phyloP scores from a whole-genome alignment of 2,797 vertebrate species.

The Euphonia xanthogaster region DNA sequence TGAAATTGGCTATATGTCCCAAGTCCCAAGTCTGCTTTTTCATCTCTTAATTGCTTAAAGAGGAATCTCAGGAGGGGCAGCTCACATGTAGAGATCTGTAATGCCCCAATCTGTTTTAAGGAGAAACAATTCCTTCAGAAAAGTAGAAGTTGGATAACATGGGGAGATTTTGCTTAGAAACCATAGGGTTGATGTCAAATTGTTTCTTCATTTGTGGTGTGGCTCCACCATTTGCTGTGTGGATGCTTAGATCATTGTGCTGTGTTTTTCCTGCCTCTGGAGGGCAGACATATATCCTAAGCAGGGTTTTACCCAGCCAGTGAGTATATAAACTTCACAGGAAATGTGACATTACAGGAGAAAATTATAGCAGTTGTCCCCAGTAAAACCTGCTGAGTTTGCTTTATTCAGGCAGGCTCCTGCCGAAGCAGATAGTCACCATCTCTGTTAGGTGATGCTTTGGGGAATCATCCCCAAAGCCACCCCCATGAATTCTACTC shows the following conservation, averaged over 20 bases:
- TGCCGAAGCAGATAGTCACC: not conserved
- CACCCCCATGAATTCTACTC: not conserved
- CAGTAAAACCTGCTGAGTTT: not conserved
- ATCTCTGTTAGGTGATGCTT: not conserved
- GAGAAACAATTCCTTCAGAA: not conserved
- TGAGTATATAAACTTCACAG: not conserved
- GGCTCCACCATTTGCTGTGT: not conserved
- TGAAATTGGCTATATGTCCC: not conserved
- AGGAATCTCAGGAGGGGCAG: not conserved
- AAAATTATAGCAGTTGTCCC: not conserved
- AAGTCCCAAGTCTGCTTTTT: not conserved
- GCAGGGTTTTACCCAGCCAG: not conserved
- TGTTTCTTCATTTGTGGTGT: not conserved
- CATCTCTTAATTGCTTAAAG: not conserved
- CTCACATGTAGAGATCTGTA: not conserved
- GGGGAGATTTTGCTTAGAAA: not conserved
- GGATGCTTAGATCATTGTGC: not conserved
- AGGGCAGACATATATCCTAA: fast-evolving
- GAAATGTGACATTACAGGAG: not conserved
- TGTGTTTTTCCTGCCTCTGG: not conserved
- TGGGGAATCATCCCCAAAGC: not conserved
- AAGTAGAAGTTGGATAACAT: not conserved
- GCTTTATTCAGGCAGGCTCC: not conserved
- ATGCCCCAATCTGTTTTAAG: not conserved
- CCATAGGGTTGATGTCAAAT: not conserved